Evolutionary conservation across 2,113 vertebrate species (phyloP).

Genomic region (Tupaia chinensis): DNA sequence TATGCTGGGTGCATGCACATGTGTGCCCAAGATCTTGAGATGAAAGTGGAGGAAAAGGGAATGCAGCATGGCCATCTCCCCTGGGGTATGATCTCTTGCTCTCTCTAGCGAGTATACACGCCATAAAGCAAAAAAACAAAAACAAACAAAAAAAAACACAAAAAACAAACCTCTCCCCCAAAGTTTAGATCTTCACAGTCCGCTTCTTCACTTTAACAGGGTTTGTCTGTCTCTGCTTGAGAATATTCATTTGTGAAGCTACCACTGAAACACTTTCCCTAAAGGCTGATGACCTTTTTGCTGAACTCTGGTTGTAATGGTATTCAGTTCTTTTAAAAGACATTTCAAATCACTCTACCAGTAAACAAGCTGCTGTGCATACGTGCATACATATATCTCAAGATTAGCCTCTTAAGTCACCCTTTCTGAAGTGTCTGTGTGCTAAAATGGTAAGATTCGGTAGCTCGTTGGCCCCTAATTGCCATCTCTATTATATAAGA

Average conservation of each 20-base stretch:
- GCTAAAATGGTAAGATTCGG: not conserved
- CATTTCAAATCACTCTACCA: not conserved
- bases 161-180: too few species aligned
- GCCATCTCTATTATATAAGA: not conserved
- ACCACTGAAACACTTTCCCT: not conserved
- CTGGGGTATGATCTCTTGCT: too few species aligned
- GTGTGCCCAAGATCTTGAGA: too few species aligned
- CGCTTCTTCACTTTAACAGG: not conserved
- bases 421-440: not conserved
- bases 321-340: not conserved
- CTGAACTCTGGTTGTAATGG: not conserved
- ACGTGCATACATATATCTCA: not conserved
- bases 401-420: not conserved
- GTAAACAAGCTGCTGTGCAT: not conserved
- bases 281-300: not conserved
- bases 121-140: too few species aligned
- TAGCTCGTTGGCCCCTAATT: not conserved
- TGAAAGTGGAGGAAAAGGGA: too few species aligned
- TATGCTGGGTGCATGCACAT: too few species aligned
- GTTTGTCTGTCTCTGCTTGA: not conserved
- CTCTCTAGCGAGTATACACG: too few species aligned
- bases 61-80: too few species aligned
- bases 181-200: too few species aligned
- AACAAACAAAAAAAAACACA: too few species aligned
- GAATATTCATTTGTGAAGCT: not conserved